phyloP scores from a whole-genome alignment of 2,113 vertebrate species.

The Anser cygnoides region DNA sequence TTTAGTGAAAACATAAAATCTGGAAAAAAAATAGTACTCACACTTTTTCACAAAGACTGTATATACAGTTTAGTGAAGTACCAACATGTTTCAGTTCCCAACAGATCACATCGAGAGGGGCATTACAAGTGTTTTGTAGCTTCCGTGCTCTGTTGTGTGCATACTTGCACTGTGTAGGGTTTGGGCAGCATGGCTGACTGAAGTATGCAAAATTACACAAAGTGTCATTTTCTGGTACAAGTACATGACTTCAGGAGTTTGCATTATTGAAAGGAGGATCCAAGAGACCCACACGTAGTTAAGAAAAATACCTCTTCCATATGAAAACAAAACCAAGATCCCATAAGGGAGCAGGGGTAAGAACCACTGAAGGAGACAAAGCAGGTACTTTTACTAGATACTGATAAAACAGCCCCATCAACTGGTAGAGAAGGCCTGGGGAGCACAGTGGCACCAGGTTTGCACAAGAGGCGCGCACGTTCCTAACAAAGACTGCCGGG shows the following conservation, averaged over 20 bases:
- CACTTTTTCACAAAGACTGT: not conserved
- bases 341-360: not conserved
- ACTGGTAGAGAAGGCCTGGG: not conserved
- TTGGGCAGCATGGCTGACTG: not conserved
- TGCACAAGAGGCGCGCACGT: not conserved
- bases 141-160: not conserved
- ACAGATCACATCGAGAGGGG: not conserved
- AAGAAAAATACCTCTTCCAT: not conserved
- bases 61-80: not conserved
- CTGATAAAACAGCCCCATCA: not conserved
- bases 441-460: not conserved
- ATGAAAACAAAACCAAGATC: not conserved
- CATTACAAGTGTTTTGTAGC: not conserved
- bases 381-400: not conserved
- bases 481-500: too few species aligned
- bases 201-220: not conserved
- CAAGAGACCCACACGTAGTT: not conserved
- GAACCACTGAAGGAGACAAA: not conserved
- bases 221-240: accelerated
- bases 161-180: not conserved
- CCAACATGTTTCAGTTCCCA: not conserved
- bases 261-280: not conserved
- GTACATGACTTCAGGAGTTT: not conserved
- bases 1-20: not conserved
- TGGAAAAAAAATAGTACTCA: not conserved